phyloP scores from a whole-genome alignment of 2,888 invertebrate species.

The Trichogramma evanescens region DNA sequence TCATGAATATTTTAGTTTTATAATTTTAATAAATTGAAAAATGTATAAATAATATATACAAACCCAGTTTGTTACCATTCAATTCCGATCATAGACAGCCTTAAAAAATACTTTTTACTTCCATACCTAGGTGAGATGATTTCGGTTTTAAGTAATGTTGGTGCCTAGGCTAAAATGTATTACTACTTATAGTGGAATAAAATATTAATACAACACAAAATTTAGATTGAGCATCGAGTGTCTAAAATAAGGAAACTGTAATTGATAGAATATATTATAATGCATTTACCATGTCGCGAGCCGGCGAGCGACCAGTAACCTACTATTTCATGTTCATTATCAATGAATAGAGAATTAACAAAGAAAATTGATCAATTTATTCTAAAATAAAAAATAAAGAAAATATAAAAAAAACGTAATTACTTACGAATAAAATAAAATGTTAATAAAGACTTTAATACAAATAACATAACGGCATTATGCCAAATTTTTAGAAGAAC shows the following conservation, averaged over 20 bases:
- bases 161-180: too few relatives aligned
- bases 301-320: conserved; percentile 14
- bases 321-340: conserved; percentile 23
- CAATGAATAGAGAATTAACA: conserved; percentile 13
- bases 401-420: conserved; percentile 28
- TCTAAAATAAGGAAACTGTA: neutral
- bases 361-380: conserved; percentile 26
- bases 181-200: too few relatives aligned
- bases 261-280: conserved; percentile 20
- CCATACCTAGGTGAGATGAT: too few relatives aligned
- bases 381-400: conserved; percentile 18
- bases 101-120: too few relatives aligned
- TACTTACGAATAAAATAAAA: conserved; percentile 41
- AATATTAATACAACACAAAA: too few relatives aligned
- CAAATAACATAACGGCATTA: conserved; percentile 35
- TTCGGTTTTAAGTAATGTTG: too few relatives aligned
- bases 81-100: too few relatives aligned
- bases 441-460: conserved; percentile 46
- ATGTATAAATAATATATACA: too few relatives aligned
- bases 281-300: conserved; percentile 12
- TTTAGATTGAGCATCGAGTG: too few relatives aligned
- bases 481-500: conserved; percentile 24
- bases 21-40: too few relatives aligned
- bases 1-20: too few relatives aligned
- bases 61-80: too few relatives aligned